These are phyloP conservation scores for Siphamia tubifer DNA, from an alignment of 2,113 vertebrate species.

Conservation along the genomic window DNA sequence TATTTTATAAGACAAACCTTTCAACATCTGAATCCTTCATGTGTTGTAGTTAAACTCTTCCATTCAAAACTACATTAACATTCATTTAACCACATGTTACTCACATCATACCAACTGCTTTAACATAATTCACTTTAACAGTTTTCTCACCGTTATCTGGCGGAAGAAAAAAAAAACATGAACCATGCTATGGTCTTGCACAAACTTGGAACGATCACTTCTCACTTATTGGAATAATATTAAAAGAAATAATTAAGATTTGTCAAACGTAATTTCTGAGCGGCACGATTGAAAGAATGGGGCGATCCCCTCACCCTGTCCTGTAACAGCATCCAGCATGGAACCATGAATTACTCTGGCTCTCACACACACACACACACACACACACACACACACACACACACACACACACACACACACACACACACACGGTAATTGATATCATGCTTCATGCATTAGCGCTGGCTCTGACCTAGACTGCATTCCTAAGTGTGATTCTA, in stretches of 20 bases:
- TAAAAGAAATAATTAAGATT: not conserved
- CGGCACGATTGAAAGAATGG: not conserved
- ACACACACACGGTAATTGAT: slow-evolving; percentile 55
- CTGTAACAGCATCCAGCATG: not conserved
- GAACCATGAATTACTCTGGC: slow-evolving; percentile 1
- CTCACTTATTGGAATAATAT: not conserved
- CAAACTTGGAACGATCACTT: not conserved
- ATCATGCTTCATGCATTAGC: slow-evolving; percentile 68
- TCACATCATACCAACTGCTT: not conserved
- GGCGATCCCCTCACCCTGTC: slow-evolving; percentile 2
- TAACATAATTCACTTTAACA: not conserved
- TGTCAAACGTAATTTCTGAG: not conserved
- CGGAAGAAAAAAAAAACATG: not conserved
- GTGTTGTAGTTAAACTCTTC: not conserved
- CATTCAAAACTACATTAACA: not conserved
- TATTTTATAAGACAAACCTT: too few relatives aligned
- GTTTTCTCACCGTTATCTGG: not conserved
- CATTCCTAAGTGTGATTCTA: slow-evolving; percentile 18
- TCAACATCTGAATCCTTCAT: too few relatives aligned
- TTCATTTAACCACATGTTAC: too few relatives aligned
- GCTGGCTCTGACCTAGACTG: not conserved
- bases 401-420: slow-evolving; percentile 23
- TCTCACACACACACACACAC: slow-evolving; percentile 27
- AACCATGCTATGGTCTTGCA: not conserved
- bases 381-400: slow-evolving; percentile 16